Base-by-base conservation (phyloP, 2,113 vertebrate species). In the Urocitellus parryii region DNA sequence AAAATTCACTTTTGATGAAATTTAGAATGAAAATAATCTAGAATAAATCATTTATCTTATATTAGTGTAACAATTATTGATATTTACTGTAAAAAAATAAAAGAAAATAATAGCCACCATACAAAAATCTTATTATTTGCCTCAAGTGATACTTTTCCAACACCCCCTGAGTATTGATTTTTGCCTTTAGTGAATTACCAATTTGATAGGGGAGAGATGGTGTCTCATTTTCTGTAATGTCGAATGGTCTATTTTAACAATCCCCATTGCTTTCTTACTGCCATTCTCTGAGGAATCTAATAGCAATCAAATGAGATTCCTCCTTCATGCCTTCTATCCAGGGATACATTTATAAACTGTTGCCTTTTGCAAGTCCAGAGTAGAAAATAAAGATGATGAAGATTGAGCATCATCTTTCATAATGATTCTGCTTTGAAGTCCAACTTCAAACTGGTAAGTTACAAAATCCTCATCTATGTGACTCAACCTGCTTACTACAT, bases 241-340 rank as follows among this genome's bases (percentile, higher is more conserved):
- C 27, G 53, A n/a, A 90, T 78, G 11, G 14, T 37, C 4, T 53
- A 24, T 81, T 89, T 85, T 82, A 82, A 74, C 7, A 86, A 77
- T 34, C 42, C 58, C 24, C n/a, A 81, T 45, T 82, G 56, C 3
- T 77, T 82, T 42, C 65, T 76, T 67, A 84, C 34, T 56, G 32
- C 27, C 34, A 70, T 86, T 87, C 96, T 95, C 96, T 90, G 42
- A 82, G 80, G 96, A 90, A 74, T 22, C 8, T 51, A 61, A 73
- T 68, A 72, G 45, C 45, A 45, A 45, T 45, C 45, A 45, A 45
- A 45, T 45, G 45, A 45, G 45, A 45, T 45, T 45, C 45, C 45
- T 45, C 45, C 45, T 45, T 45, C 45, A 45, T 45, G 45, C 45
- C 45, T 45, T 45, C 45, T 45, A 45, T 45, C 45, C 8, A 45